These are phyloP conservation scores for Phrynosoma blainvillii DNA, from an alignment of 2,113 vertebrate species.

Conservation along the genomic window DNA sequence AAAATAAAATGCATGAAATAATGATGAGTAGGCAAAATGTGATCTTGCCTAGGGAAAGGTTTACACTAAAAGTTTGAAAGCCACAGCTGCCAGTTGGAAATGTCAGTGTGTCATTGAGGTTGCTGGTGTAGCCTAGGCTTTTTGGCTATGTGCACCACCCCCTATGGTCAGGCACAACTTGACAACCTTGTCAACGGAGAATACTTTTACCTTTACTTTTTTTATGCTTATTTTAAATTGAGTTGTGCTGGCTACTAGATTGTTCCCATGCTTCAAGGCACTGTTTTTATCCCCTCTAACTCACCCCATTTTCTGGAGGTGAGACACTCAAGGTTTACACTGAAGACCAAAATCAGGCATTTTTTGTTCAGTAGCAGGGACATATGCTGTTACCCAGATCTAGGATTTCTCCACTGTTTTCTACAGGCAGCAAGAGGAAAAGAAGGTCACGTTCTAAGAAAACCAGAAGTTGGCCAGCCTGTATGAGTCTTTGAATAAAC, in stretches of 20 bases:
- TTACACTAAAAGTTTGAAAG: not conserved
- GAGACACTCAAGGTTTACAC: not conserved
- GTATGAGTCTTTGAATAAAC: not conserved
- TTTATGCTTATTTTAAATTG: not conserved
- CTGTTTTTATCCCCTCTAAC: not conserved
- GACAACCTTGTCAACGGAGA: too few species aligned
- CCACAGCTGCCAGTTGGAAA: not conserved
- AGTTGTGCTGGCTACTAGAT: not conserved
- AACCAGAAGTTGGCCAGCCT: not conserved
- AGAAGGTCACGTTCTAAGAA: too few species aligned
- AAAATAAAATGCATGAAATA: not conserved
- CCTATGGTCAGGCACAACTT: too few species aligned
- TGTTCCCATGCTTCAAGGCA: not conserved
- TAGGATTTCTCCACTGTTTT: not conserved
- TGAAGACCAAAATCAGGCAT: not conserved
- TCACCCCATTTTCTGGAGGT: not conserved
- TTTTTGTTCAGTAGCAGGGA: not conserved
- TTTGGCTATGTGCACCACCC: not conserved
- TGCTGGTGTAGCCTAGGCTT: not conserved
- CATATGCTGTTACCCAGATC: not conserved
- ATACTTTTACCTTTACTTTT: too few species aligned
- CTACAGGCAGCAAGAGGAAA: not conserved
- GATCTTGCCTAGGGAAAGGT: conserved; percentile 4
- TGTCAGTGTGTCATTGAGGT: not conserved
- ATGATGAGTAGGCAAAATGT: not conserved